These are phyloP conservation scores for Pollachius pollachius DNA, from an alignment of 2,113 vertebrate genomes.

Conservation along the genomic window DNA sequence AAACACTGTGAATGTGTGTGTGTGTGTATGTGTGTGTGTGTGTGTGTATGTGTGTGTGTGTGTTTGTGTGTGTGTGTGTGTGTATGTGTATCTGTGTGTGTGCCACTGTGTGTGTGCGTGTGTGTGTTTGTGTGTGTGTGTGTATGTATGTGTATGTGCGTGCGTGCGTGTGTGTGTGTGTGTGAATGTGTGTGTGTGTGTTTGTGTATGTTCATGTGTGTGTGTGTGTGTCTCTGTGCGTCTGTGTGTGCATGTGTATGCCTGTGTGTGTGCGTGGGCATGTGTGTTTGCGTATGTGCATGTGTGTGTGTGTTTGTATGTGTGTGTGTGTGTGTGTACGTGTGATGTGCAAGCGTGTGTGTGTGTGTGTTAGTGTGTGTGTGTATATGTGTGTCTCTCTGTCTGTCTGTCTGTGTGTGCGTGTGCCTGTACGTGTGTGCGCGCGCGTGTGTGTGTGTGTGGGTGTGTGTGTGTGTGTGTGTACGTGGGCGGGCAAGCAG, in stretches of 20 bases:
- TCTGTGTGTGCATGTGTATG: neutral
- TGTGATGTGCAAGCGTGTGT: neutral
- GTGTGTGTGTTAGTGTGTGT: neutral
- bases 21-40: neutral
- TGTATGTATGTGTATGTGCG: neutral
- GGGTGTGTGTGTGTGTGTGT: too few relatives aligned
- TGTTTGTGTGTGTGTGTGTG: neutral
- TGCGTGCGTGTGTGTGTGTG: slow-evolving; percentile 29
- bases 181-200: neutral
- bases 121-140: neutral
- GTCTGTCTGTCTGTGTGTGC: neutral
- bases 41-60: slow-evolving; percentile 2
- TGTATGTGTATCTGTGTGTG: too few relatives aligned
- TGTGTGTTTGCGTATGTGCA: too few relatives aligned
- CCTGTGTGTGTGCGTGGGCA: neutral
- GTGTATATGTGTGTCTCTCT: slow-evolving; percentile 14
- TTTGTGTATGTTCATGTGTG: neutral
- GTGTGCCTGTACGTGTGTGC: too few relatives aligned
- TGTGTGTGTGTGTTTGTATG: neutral
- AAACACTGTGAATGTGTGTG: slow-evolving; percentile 2
- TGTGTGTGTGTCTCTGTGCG: too few relatives aligned
- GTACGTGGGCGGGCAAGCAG: too few relatives aligned
- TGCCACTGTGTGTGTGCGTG: neutral
- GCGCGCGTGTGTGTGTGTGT: too few relatives aligned
- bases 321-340: neutral